phyloP scores from a whole-genome alignment of 2,113 vertebrate species.

The Gracilinanus agilis region DNA sequence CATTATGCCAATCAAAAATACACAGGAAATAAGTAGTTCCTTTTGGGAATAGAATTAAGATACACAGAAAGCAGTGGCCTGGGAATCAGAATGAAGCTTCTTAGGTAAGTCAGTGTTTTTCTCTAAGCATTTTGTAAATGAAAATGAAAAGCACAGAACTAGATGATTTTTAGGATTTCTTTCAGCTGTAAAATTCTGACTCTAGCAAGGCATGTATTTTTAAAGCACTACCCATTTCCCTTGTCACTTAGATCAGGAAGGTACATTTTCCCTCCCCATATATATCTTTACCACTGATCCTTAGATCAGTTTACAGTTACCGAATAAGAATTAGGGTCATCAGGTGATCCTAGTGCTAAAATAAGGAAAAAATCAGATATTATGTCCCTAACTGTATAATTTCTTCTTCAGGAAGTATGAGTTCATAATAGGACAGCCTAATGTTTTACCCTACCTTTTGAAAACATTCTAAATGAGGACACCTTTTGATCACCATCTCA shows the following conservation, averaged over 20 bases:
- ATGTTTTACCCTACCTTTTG: constrained; percentile 30
- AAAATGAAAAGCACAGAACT: background rate
- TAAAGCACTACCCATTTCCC: background rate
- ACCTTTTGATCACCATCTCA: constrained; percentile 26
- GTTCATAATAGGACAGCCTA: constrained; percentile 10
- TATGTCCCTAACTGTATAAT: constrained; percentile 13
- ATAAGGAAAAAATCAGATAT: constrained; percentile 34
- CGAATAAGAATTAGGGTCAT: constrained; percentile 54
- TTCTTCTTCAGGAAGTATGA: constrained; percentile 23
- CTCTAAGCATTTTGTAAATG: background rate
- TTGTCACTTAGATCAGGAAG: background rate
- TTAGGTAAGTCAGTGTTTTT: constrained; percentile 39
- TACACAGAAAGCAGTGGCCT: background rate
- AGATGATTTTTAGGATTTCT: background rate
- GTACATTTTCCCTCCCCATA: background rate
- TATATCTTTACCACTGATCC: constrained; percentile 23
- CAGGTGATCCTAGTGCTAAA: constrained; percentile 35
- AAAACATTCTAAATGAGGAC: constrained; percentile 37
- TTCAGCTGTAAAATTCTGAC: background rate
- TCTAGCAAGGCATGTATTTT: background rate
- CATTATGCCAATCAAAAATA: background rate
- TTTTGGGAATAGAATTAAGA: constrained; percentile 49
- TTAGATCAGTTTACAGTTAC: constrained; percentile 52
- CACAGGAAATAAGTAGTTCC: background rate
- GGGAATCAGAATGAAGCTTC: constrained; percentile 21